phyloP scores from a whole-genome alignment of 2,113 vertebrate species.

The Sterna hirundo region DNA sequence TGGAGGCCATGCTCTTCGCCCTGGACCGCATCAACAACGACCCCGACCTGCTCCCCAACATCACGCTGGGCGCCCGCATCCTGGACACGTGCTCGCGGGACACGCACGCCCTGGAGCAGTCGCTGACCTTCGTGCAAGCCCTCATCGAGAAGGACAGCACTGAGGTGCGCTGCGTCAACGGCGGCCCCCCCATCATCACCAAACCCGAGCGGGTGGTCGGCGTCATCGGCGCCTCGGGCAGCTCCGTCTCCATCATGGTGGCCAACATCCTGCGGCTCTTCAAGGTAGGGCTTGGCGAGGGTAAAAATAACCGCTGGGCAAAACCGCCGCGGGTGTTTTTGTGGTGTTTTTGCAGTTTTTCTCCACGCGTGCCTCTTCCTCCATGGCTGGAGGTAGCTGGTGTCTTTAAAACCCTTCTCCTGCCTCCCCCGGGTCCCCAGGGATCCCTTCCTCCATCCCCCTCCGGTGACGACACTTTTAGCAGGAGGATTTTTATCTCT shows the following conservation, averaged over 20 bases:
- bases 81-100: constrained; percentile 96
- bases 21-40: constrained; percentile 96
- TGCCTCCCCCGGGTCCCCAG: neutral
- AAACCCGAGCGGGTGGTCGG: constrained; percentile 92
- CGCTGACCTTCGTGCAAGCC: constrained; percentile 94
- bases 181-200: constrained; percentile 94
- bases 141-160: constrained; percentile 95
- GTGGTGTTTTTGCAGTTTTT: neutral
- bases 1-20: constrained; percentile 97
- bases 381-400: neutral
- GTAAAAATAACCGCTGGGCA: neutral
- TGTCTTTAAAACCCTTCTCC: neutral
- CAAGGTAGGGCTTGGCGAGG: constrained; percentile 82
- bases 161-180: constrained; percentile 90
- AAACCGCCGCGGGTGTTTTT: neutral
- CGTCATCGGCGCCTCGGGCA: constrained; percentile 92
- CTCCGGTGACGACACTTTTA: neutral
- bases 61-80: constrained; percentile 93
- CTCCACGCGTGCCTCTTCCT: neutral
- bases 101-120: constrained; percentile 95
- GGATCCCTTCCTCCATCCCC: neutral
- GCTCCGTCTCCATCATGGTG: constrained; percentile 98
- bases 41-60: constrained; percentile 92
- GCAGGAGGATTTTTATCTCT: neutral
- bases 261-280: constrained; percentile 97